Base-by-base conservation (phyloP, 2,797 vertebrate species). In the Xenopus petersii region DNA sequence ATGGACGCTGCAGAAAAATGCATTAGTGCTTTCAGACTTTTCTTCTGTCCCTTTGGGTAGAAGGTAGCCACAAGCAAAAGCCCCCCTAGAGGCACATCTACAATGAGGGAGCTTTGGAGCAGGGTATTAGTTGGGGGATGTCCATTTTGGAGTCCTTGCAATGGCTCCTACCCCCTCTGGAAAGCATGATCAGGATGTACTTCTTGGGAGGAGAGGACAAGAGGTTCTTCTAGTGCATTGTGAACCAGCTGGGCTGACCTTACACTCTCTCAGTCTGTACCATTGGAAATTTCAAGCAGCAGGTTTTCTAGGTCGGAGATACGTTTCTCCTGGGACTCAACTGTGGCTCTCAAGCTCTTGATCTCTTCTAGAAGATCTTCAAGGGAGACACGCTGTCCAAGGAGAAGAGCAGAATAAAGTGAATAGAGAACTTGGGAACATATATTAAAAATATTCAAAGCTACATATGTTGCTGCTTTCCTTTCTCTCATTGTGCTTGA, bases 241-340 rank as follows among this genome's bases (percentile, higher is more conserved):
- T 59, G 24, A 48, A 61, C 26, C 80, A n/a, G 17, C 67, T 64
- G 70, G 65, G 54, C 67, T 21, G 75, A 79, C 64, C 15, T 80
- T 78, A 81, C 0, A 80, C 60, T 74, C 62, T 42, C 26, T 84
- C 89, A 93, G 81, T 89, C 92, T 0, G 90, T 91, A 86, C 88
- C 95, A 1, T 99, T 97, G 83, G 95, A 93, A 86, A 96, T 94
- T 86, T 95, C 94, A 81, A 95, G 92, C 77, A 98, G 94, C 90
- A 95, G 97, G 89, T 97, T 94, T 90, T 99, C 97, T 90, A 99
- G 86, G 73, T 95, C 94, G 21, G 93, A 93, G 89, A 99, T 99
- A 90, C 97, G 94, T 87, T 95, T 95, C 86, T 98, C 97, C 84
- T 99, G 97, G 64, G 93, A 94, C 85, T 94, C 94, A 86, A 99